A percentile compares a stretch with the other conserved stretches of the same genome.
Evolutionary conservation across 2,113 vertebrate species (phyloP).

Genomic region (Oceanodroma tethys): DNA sequence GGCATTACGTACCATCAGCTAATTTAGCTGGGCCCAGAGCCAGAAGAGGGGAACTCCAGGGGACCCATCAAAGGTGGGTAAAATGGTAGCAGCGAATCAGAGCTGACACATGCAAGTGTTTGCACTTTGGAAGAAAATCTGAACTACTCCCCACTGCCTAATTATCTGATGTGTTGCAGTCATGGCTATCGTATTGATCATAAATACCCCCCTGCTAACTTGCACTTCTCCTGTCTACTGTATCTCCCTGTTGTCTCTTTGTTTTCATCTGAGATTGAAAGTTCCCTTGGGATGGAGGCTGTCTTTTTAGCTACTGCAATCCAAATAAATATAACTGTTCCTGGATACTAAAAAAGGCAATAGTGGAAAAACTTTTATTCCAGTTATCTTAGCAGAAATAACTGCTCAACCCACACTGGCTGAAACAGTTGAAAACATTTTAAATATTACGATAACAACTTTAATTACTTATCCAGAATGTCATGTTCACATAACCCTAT

Average conservation of each 20-base stretch:
- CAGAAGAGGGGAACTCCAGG: background rate
- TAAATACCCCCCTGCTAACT: background rate
- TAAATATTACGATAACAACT: background rate
- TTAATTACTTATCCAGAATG: background rate
- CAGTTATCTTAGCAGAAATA: background rate
- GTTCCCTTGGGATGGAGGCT: background rate
- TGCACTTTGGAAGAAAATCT: background rate
- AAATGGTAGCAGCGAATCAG: background rate
- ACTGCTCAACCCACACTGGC: background rate
- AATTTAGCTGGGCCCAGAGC: background rate
- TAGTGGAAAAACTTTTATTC: background rate
- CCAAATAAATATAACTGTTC: background rate
- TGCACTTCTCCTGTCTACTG: background rate
- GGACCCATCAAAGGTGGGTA: background rate
- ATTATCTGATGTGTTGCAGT: slow-evolving; percentile 14
- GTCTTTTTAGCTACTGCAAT: background rate
- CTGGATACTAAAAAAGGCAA: background rate
- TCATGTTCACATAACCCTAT: background rate
- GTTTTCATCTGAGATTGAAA: background rate
- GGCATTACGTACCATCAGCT: background rate
- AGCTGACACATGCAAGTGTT: background rate
- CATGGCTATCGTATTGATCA: background rate
- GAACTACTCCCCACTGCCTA: slow-evolving; percentile 29
- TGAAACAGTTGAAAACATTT: background rate
- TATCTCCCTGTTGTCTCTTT: background rate